These are phyloP conservation scores for Ciconia stormi DNA, from an alignment of 2,113 vertebrate species.

Conservation along the genomic window DNA sequence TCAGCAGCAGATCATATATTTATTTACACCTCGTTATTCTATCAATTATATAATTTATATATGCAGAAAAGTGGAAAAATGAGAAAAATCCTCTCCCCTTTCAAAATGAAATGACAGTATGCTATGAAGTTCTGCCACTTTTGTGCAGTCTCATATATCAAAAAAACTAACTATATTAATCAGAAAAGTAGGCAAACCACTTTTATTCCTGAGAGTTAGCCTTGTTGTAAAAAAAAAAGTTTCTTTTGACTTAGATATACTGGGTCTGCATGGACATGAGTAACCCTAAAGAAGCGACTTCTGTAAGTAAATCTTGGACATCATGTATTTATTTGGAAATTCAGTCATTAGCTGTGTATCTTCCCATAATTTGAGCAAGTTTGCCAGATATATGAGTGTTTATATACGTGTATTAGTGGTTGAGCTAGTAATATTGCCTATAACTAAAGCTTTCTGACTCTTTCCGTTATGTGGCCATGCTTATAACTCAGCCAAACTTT, in stretches of 20 bases:
- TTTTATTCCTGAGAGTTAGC: neutral
- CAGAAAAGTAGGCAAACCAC: neutral
- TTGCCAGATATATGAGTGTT: neutral
- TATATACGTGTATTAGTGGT: neutral
- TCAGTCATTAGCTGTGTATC: neutral
- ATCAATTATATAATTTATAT: too few species aligned
- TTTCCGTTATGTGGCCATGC: neutral
- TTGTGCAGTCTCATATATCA: neutral
- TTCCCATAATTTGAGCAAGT: neutral
- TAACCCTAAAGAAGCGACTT: neutral
- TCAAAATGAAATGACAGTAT: neutral
- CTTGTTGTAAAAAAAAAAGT: neutral
- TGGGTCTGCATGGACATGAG: neutral
- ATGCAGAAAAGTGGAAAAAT: neutral
- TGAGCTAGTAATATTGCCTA: neutral
- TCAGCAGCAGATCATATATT: neutral
- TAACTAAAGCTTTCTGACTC: neutral
- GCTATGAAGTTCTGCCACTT: neutral
- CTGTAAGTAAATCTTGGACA: neutral
- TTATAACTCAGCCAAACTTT: conserved; percentile 13
- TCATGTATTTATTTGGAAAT: neutral
- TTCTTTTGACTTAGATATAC: neutral
- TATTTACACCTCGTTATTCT: neutral
- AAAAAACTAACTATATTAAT: neutral
- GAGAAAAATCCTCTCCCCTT: neutral